These are phyloP conservation scores for Chauna torquata DNA, from an alignment of 2,113 vertebrate genomes.

Conservation along the genomic window DNA sequence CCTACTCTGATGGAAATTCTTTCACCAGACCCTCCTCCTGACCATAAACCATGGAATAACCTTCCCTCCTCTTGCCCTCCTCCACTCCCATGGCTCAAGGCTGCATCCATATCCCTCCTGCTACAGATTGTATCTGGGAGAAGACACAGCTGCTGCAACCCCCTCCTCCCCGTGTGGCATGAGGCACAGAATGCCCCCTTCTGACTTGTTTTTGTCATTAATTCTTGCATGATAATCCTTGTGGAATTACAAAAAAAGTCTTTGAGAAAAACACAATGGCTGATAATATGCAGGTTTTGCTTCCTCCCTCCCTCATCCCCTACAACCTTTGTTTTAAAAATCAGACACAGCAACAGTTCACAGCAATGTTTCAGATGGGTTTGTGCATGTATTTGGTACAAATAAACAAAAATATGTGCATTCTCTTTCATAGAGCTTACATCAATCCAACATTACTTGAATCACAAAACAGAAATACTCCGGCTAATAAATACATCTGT, in stretches of 20 bases:
- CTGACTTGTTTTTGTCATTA: background rate
- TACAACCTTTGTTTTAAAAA: background rate
- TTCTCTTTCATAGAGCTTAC: constrained; percentile 61
- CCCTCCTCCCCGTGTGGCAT: background rate
- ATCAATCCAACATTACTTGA: constrained; percentile 12
- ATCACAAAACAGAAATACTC: constrained; percentile 54
- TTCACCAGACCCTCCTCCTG: background rate
- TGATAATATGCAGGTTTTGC: background rate
- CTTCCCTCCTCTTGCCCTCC: background rate
- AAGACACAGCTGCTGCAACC: background rate
- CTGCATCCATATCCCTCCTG: background rate
- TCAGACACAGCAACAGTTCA: background rate
- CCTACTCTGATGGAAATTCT: background rate
- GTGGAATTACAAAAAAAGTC: background rate
- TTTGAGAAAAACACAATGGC: background rate
- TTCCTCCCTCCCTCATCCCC: background rate
- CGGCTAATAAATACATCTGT: constrained; percentile 70
- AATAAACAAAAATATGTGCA: constrained; percentile 66
- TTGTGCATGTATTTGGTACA: constrained; percentile 73
- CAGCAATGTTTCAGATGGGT: background rate
- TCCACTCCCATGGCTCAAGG: background rate
- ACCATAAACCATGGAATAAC: background rate
- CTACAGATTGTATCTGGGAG: background rate
- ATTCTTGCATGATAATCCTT: background rate
- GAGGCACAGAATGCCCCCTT: background rate